Conservation (phyloP, 2,888 invertebrate species). For the Cylloceria caligata region DNA sequence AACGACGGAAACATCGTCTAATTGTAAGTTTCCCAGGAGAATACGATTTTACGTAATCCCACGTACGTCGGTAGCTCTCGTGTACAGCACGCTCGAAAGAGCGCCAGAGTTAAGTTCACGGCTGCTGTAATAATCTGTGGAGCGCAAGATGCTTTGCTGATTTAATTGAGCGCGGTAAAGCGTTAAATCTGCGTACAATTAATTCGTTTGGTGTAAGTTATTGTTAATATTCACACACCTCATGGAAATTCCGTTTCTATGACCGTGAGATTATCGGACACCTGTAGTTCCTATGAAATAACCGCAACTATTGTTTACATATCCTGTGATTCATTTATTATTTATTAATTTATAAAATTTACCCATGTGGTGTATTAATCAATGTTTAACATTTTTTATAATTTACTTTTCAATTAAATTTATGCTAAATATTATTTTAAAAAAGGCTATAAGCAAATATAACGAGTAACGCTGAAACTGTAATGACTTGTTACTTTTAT, state of each 20-base stretch:
- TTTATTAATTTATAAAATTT: too few relatives aligned
- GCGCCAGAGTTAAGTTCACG: constrained; percentile 72
- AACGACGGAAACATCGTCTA: background rate
- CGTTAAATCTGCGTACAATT: constrained; percentile 58
- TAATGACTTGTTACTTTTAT: too few relatives aligned
- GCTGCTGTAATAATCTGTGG: constrained; percentile 66
- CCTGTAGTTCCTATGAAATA: too few relatives aligned
- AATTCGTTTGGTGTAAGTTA: constrained; percentile 47
- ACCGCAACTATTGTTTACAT: too few relatives aligned
- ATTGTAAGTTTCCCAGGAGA: background rate
- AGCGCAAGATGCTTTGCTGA: constrained; percentile 12
- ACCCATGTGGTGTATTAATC: too few relatives aligned
- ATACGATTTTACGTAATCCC: constrained; percentile 20
- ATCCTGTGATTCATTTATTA: too few relatives aligned
- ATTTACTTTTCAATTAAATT: too few relatives aligned
- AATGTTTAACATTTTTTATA: too few relatives aligned
- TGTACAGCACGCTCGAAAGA: constrained; percentile 42
- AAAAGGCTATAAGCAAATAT: too few relatives aligned
- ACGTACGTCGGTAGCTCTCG: background rate
- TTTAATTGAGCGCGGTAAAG: constrained; percentile 62
- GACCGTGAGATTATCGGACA: too few relatives aligned
- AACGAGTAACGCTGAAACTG: too few relatives aligned
- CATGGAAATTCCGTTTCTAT: background rate
- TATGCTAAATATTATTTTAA: too few relatives aligned
- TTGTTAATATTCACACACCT: constrained; percentile 1